Conservation (phyloP, 2,113 vertebrate genomes). For the Sciurus niger region DNA sequence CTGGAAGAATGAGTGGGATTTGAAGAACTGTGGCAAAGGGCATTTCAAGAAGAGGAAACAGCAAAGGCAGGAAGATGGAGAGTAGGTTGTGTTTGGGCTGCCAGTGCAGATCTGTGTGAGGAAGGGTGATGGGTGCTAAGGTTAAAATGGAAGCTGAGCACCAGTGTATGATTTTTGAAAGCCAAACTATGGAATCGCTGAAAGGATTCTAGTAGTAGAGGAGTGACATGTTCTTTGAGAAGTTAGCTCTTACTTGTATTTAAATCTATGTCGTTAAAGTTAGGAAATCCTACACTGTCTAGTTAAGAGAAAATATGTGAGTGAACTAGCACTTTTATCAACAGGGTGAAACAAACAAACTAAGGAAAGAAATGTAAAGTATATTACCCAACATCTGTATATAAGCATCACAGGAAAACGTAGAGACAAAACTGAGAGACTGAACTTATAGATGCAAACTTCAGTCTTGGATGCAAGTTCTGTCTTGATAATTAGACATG, state of each 20-base stretch:
- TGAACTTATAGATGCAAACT: background rate
- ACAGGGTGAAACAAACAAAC: background rate
- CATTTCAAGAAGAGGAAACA: background rate
- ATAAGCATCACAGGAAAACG: background rate
- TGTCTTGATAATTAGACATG: background rate
- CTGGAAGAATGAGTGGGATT: constrained; percentile 37
- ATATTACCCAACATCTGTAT: background rate
- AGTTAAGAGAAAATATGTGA: background rate
- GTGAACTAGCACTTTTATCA: background rate
- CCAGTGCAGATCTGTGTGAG: background rate
- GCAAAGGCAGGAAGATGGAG: background rate
- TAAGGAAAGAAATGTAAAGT: background rate
- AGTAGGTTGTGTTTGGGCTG: background rate
- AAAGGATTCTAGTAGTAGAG: background rate
- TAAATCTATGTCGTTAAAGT: background rate
- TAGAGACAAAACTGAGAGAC: background rate
- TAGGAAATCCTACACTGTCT: background rate
- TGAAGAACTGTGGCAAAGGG: background rate
- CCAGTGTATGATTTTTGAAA: constrained; percentile 1
- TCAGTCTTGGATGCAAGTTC: background rate
- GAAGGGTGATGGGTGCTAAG: background rate
- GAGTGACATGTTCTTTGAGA: background rate
- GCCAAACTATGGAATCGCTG: background rate
- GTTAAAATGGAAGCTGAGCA: background rate
- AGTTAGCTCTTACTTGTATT: constrained; percentile 23